A percentile compares a stretch with the other conserved stretches of the same genome.
Conservation (phyloP, 2,797 vertebrate species). For the Sphaeramia orbicularis region DNA sequence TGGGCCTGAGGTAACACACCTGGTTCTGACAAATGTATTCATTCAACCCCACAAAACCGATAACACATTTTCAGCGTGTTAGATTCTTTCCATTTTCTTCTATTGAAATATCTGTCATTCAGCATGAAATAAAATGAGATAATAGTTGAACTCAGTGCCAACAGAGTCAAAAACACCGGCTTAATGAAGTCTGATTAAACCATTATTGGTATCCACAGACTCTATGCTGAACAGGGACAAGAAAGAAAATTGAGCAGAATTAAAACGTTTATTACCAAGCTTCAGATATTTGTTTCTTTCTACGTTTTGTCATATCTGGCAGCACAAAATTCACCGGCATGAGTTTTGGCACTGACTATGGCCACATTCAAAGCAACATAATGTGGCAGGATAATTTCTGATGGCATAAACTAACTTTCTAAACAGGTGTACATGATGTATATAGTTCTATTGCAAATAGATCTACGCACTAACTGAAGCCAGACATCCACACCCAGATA, state of each 20-base stretch:
- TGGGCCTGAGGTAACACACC: constrained; percentile 49
- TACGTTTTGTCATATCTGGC: too few relatives aligned
- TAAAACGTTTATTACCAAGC: too few relatives aligned
- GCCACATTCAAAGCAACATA: too few relatives aligned
- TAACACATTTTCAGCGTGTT: constrained; percentile 12
- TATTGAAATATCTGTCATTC: not conserved
- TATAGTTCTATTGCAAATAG: too few relatives aligned
- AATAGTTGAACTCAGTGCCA: not conserved
- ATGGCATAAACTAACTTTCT: too few relatives aligned
- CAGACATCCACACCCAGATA: too few relatives aligned
- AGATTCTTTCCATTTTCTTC: constrained; percentile 8
- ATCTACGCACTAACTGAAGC: too few relatives aligned
- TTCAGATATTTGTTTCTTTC: too few relatives aligned
- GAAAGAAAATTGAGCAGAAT: not conserved
- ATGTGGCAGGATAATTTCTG: too few relatives aligned
- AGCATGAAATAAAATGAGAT: not conserved
- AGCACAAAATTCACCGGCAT: too few relatives aligned
- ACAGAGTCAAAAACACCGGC: constrained; percentile 1
- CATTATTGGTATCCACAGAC: not conserved
- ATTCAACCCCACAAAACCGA: constrained; percentile 1
- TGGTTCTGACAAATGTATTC: constrained; percentile 12
- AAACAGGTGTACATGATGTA: too few relatives aligned
- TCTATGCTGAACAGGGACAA: not conserved
- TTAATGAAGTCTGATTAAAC: not conserved
- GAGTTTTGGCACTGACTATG: too few relatives aligned